A percentile compares a stretch with the other conserved stretches of the same genome.
phyloP scores from a whole-genome alignment of 2,888 invertebrate species.

The Drosophila vallismaia region DNA sequence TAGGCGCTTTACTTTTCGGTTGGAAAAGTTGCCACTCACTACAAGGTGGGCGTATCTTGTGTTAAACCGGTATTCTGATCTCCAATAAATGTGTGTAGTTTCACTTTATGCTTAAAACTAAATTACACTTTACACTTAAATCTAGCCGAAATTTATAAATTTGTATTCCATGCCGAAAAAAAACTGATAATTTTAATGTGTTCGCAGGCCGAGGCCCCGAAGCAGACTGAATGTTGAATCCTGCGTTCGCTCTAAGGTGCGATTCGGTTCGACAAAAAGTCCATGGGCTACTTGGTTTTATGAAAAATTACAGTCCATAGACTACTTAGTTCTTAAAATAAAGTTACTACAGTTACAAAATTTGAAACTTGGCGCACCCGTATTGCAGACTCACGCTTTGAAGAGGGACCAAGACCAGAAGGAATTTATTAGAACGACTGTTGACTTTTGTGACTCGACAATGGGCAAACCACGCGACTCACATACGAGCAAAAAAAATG shows the following conservation, averaged over 20 bases:
- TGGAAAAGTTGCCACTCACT: too few relatives aligned
- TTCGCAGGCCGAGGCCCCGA: not conserved
- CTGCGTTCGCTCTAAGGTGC: not conserved
- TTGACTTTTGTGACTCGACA: constrained; percentile 65
- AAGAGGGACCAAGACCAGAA: constrained; percentile 3
- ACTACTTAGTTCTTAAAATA: not conserved
- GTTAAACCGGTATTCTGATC: too few relatives aligned
- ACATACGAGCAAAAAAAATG: constrained; percentile 19
- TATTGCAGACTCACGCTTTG: not conserved
- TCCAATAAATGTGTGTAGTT: not conserved
- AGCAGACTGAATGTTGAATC: constrained; percentile 8
- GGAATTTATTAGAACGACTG: constrained; percentile 39
- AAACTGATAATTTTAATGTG: constrained; percentile 4
- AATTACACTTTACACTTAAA: constrained; percentile 2
- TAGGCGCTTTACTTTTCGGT: too few relatives aligned
- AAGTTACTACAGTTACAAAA: not conserved
- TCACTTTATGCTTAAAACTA: constrained; percentile 11
- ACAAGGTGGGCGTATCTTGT: too few relatives aligned
- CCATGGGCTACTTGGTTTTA: constrained; percentile 9
- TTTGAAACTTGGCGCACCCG: not conserved
- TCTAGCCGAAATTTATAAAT: constrained; percentile 4
- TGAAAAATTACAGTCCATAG: not conserved
- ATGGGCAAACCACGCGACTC: constrained; percentile 29
- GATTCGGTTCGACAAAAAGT: not conserved
- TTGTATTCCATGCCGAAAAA: not conserved